Percentiles rank a stretch among this genome's conserved stretches.
Evolutionary conservation across 1,140 invertebrate species (phyloP).

Genomic region (Probaryconus sp.): DNA sequence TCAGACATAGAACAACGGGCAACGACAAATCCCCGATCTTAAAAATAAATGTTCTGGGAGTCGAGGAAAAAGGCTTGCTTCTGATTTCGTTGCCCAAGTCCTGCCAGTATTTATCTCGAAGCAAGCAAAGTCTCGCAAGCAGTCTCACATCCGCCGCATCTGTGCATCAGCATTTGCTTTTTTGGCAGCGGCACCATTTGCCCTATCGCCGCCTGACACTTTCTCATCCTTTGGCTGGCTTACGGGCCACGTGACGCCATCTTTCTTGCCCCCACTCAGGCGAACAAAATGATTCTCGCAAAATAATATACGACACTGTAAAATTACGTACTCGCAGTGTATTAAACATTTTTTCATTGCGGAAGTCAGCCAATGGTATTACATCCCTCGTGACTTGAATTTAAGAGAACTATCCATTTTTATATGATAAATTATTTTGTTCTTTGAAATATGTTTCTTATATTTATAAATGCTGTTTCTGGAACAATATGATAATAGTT

Average conservation of each 20-base stretch:
- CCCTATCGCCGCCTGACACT: constrained; percentile 59
- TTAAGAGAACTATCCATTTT: too few species aligned
- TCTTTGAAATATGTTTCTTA: too few species aligned
- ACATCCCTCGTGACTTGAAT: too few species aligned
- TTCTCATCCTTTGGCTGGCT: constrained; percentile 50
- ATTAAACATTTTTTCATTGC: constrained; percentile 5
- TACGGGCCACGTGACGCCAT: constrained; percentile 48
- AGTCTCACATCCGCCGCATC: constrained; percentile 74
- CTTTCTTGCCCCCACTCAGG: constrained; percentile 28
- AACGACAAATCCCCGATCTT: constrained; percentile 37
- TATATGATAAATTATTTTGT: too few species aligned
- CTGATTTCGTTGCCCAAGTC: constrained; percentile 7
- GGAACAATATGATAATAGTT: too few species aligned
- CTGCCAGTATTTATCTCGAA: constrained; percentile 42
- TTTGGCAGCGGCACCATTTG: constrained; percentile 60
- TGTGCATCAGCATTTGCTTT: constrained; percentile 71
- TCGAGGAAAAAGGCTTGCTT: constrained; percentile 16
- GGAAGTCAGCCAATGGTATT: constrained; percentile 16
- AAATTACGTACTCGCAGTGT: neutral
- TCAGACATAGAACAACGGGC: constrained; percentile 25
- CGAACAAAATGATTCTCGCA: constrained; percentile 44
- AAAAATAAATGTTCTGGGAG: constrained; percentile 35
- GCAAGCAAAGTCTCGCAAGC: constrained; percentile 38
- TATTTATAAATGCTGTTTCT: too few species aligned
- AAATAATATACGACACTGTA: constrained; percentile 26